Evolutionary conservation across 2,113 vertebrate genomes (phyloP).

Genomic region (Gallinago paraguaiae): DNA sequence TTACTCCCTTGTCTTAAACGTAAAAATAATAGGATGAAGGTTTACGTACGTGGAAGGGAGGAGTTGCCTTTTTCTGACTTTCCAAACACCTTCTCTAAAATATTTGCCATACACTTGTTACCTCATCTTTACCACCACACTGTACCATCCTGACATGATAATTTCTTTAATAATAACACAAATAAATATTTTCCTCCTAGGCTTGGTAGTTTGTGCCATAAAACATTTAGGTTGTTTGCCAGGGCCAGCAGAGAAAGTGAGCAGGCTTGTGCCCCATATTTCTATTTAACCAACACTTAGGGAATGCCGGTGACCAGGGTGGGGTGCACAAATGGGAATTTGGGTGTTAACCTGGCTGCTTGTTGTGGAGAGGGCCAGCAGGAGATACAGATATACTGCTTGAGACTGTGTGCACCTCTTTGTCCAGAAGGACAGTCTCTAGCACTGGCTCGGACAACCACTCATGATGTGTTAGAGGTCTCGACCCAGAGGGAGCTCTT

Average conservation of each 20-base stretch:
- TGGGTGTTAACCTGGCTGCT: accelerated
- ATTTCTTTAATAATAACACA: neutral
- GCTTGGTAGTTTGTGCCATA: neutral
- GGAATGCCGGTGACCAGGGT: neutral
- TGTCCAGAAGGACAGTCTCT: neutral
- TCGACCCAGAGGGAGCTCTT: neutral
- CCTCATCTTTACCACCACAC: neutral
- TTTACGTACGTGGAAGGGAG: neutral
- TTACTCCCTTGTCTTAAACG: neutral
- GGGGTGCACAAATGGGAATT: neutral
- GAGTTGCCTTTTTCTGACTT: neutral
- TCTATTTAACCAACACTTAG: neutral
- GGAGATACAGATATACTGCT: neutral
- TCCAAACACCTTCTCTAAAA: neutral
- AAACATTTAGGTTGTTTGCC: neutral
- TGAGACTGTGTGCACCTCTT: neutral
- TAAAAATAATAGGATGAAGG: neutral
- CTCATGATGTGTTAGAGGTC: neutral
- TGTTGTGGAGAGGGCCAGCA: neutral
- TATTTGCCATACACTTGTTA: neutral
- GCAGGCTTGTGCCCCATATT: neutral
- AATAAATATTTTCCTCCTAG: neutral
- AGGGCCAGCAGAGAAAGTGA: neutral
- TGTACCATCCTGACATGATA: neutral
- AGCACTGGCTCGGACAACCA: too few relatives aligned